Conservation (phyloP, 1,140 invertebrate genomes). For the Drosophila persimilis region DNA sequence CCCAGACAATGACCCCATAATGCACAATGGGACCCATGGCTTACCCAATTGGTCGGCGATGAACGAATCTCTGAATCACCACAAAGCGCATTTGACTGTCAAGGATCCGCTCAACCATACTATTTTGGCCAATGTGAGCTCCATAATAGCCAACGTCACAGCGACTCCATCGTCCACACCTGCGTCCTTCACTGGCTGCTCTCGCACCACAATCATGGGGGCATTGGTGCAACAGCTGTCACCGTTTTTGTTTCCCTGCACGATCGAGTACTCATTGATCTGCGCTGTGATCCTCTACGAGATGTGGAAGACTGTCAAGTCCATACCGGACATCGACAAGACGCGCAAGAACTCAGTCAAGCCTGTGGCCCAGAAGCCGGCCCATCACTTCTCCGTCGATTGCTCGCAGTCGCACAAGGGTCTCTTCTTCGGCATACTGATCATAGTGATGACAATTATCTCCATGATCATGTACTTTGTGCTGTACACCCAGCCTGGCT, state of each 20-base stretch:
- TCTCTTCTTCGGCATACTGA: conserved; percentile 92
- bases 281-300: conserved; percentile 93
- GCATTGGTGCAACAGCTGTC: conserved; percentile 91
- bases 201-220: conserved; percentile 85
- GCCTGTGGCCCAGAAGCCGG: conserved; percentile 77
- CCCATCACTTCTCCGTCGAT: conserved; percentile 93
- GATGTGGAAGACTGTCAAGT: conserved; percentile 90
- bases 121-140: conserved; percentile 50
- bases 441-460: conserved; percentile 93
- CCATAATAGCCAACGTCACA: conserved; percentile 35
- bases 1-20: conserved; percentile 39
- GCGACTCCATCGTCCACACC: conserved; percentile 23
- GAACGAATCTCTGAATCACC: conserved; percentile 53
- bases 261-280: conserved; percentile 93
- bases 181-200: conserved; percentile 72
- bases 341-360: conserved; percentile 74
- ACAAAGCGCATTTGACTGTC: conserved; percentile 1
- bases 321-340: conserved; percentile 77
- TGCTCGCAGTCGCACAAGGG: conserved; percentile 94
- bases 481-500: conserved; percentile 87
- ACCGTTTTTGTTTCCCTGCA: conserved; percentile 95
- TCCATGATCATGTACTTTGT: conserved; percentile 96
- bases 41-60: conserved; percentile 56
- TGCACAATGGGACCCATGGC: conserved; percentile 22
- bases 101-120: conserved; percentile 14